These are phyloP conservation scores for Drosophila mayri DNA, from an alignment of 1,140 invertebrate genomes.

Conservation along the genomic window DNA sequence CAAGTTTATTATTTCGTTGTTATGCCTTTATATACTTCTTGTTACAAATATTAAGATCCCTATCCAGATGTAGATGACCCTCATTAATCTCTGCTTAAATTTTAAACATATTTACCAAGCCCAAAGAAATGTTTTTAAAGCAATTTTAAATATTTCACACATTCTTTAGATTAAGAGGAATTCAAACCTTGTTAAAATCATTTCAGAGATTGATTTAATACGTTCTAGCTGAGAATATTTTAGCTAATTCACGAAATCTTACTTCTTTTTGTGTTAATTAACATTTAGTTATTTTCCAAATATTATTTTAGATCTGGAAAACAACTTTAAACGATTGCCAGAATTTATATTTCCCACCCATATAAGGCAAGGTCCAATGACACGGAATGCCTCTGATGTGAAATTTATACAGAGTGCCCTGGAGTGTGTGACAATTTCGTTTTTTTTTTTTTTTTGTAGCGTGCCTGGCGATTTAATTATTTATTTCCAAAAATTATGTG, in stretches of 20 bases:
- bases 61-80: background rate
- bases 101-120: background rate
- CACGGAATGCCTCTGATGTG: slow-evolving; percentile 39
- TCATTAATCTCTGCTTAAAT: background rate
- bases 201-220: background rate
- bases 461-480: slow-evolving; percentile 24
- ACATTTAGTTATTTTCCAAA: background rate
- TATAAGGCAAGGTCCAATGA: slow-evolving; percentile 49
- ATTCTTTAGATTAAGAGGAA: background rate
- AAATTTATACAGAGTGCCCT: slow-evolving; percentile 44
- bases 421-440: slow-evolving; percentile 54
- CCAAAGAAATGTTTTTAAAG: background rate
- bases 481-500: slow-evolving; percentile 41
- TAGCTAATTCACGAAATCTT: background rate
- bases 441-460: slow-evolving; percentile 7
- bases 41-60: background rate
- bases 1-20: background rate
- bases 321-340: background rate
- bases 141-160: background rate
- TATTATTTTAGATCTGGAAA: background rate
- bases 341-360: slow-evolving; percentile 1
- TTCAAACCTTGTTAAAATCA: background rate
- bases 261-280: background rate
- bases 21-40: background rate
- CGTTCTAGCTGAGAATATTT: background rate